Percentiles rank a stretch among this genome's conserved stretches.
These are phyloP conservation scores for Cataglyphis altisquamis DNA, from an alignment of 2,888 invertebrate genomes.

Conservation along the genomic window DNA sequence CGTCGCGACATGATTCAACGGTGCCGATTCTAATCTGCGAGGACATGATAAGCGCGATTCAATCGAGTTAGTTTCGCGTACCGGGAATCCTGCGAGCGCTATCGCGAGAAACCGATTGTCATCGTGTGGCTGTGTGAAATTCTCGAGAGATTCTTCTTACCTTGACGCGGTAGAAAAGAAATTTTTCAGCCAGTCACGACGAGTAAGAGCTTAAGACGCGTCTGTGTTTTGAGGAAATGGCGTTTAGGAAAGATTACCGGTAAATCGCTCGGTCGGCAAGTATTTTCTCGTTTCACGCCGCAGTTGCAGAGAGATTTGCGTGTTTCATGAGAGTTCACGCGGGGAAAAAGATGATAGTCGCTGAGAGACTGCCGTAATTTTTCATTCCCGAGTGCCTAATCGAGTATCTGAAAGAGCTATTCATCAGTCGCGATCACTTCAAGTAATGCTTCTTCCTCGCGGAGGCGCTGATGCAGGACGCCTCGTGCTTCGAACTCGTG, in stretches of 20 bases:
- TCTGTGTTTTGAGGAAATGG: neutral
- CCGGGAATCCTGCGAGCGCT: neutral
- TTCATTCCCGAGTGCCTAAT: neutral
- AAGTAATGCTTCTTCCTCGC: constrained; percentile 79
- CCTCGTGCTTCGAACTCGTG: constrained; percentile 63
- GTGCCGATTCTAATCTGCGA: constrained; percentile 54
- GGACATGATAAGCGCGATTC: constrained; percentile 49
- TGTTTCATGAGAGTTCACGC: neutral
- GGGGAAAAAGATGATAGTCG: neutral
- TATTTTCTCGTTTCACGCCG: neutral
- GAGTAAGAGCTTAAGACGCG: neutral
- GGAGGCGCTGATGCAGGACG: constrained; percentile 78
- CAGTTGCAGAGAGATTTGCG: neutral
- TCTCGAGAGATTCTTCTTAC: neutral
- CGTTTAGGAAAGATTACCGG: neutral
- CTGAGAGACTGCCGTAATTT: constrained; percentile 1
- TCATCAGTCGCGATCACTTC: constrained; percentile 63
- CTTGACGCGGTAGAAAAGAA: neutral
- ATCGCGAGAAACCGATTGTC: constrained; percentile 3
- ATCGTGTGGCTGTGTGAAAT: neutral
- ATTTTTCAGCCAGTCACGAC: neutral
- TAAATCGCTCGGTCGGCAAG: neutral
- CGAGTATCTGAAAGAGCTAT: neutral
- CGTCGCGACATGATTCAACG: constrained; percentile 42
- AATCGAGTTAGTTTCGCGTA: constrained; percentile 7